Evolutionary conservation across 2,888 invertebrate species (phyloP).

Genomic region (Epiblema foenella): DNA sequence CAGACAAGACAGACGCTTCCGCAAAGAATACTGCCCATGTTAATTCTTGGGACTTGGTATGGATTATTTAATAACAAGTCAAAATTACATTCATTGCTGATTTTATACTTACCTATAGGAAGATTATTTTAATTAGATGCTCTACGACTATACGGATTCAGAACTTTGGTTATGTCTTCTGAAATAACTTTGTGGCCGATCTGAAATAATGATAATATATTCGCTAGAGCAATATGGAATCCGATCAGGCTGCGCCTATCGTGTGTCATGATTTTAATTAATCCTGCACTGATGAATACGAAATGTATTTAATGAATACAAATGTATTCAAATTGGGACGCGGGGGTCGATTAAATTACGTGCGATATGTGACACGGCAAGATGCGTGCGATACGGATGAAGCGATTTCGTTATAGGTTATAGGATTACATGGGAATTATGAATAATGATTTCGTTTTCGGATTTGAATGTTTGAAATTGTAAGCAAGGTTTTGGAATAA

Average conservation of each 20-base stretch:
- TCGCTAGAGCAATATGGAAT: conserved; percentile 14
- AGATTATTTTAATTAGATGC: too few species aligned
- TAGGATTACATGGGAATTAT: conserved; percentile 24
- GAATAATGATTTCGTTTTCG: conserved; percentile 21
- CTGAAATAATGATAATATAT: conserved; percentile 22
- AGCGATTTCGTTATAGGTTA: neutral
- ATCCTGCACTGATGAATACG: conserved; percentile 51
- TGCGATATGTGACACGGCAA: conserved; percentile 50
- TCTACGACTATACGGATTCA: neutral
- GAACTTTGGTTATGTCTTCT: neutral
- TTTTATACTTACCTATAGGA: too few species aligned
- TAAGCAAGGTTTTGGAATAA: neutral
- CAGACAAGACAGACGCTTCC: too few species aligned
- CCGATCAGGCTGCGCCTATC: conserved; percentile 28
- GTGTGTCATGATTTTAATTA: conserved; percentile 60
- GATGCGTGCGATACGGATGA: conserved; percentile 30
- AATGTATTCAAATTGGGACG: conserved; percentile 75
- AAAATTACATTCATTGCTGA: too few species aligned
- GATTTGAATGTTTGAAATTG: neutral
- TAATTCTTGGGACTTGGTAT: too few species aligned
- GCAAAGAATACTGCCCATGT: too few species aligned
- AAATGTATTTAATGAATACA: conserved; percentile 55
- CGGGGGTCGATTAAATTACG: conserved; percentile 64
- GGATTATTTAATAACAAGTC: too few species aligned
- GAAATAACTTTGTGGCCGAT: conserved; percentile 12